Base-by-base conservation (phyloP, 2,113 vertebrate genomes). In the Plecotus auritus region DNA sequence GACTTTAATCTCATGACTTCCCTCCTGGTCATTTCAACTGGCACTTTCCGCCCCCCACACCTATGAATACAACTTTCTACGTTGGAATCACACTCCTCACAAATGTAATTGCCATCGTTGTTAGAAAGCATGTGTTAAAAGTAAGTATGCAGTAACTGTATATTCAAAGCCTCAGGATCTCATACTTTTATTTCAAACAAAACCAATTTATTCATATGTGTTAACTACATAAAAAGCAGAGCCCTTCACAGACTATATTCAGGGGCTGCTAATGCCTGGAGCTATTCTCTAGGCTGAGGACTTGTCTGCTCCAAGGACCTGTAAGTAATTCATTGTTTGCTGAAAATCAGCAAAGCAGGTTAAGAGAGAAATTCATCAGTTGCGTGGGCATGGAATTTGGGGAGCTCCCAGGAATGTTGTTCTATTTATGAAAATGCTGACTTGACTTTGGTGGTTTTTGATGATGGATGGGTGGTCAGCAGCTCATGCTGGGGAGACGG, bases 51-150 rank as follows among this genome's bases (percentile, higher is more conserved):
- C 3, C 12, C 3, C 9, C 26, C 17, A 45, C 54, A 40, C 7
- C 37, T 78, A 56, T 35, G 23, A 66, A 91, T 28, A 83, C 28
- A 85, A 32, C 28, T 35, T 96, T 91, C 14, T 82, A 10, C 35
- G 82, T 88, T 56, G 32, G 42, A 95, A 30, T 87, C 49, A 69
- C 32, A 61, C 4, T 72, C 14, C 26, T 90, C 80, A 76, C 11
- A 30, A 89, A 28, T 69, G 81, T 70, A 51, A 73, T 72, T 40
- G 23, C 76, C 30, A 13, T 83, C 42, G 12, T 72, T 51, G 59
- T 85, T 81, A 83, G 35, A 80, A 91, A 89, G 11, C 22, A 9
- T 89, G 35, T 89, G 91, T 93, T 89, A n/a, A 74, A 94, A 74
- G 77, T 66, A 66, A 14, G 59, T 12, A 73, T 5, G 26, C 5